Evolutionary conservation across 2,888 invertebrate genomes (phyloP), one percentile per base, ranked within the genome.

Genomic region (Mechanitis mazaeus): DNA sequence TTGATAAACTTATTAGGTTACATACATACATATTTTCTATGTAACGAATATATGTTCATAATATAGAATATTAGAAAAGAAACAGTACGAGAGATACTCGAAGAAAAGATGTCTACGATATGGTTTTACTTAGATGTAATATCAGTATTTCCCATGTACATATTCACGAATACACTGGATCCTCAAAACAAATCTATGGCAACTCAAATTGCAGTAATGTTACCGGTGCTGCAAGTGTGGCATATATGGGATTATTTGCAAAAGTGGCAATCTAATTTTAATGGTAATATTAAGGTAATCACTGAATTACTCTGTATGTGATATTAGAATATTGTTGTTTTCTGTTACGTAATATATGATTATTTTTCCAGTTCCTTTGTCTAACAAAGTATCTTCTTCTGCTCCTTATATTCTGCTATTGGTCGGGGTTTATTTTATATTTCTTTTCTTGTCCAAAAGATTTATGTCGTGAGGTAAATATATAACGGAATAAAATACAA

Each of bases 61-160:
- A 20, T 9, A 42, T 75, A 90, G 90, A 84, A 84, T 56, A 60
- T 70, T 6, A 75, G 74, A 66, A 85, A 84, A 73, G 78, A 78
- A 65, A 87, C 85, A 1, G 78, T 90, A 2, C 82, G 73, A 64
- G 85, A 88, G 67, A 90, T 91, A 72, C 80, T 85, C 0, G 83
- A 85, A 70, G 83, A 82, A 3, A 89, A 89, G 72, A 88, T 90
- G 87, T 75, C 84, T 0, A 75, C 79, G 0, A 38, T 81, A 7
- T 87, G 89, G 1, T 90, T 91, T 69, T 91, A 91, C 67, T 54
- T 90, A 28, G 90, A 90, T 59, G 72, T 90, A 9, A 58, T 91
- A 55, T 86, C 91, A 0, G 79, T 90, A 45, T 90, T 89, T 50
- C 91, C 91, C 0, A 73, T 85, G 7, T 76, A 77, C 56, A 84